Conservation (phyloP, 2,113 vertebrate species). For the Epinephelus cyanopodus region DNA sequence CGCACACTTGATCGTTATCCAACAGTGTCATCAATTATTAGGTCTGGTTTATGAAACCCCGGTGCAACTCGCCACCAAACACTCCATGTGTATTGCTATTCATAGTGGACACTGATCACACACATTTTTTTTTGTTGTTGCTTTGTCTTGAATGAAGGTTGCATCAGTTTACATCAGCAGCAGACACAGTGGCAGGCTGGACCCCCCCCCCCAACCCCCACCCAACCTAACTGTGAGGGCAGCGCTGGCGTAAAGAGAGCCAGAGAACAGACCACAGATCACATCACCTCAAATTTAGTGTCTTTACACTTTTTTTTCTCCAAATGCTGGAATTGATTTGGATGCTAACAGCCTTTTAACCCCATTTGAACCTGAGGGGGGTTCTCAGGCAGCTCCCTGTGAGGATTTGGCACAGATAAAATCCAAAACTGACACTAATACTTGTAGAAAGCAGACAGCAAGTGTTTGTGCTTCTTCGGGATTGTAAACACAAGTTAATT, state of each 20-base stretch:
- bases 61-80: conserved; percentile 68
- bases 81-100: conserved; percentile 37
- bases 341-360: conserved; percentile 22
- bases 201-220: conserved; percentile 38
- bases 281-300: conserved; percentile 21
- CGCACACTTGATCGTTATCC: conserved; percentile 55
- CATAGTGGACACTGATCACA: conserved; percentile 65
- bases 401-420: neutral
- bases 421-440: neutral
- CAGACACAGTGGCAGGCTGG: conserved; percentile 61
- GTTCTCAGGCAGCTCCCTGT: neutral
- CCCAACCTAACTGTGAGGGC: conserved; percentile 40
- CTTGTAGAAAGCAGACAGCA: neutral
- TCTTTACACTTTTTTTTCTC: conserved; percentile 17
- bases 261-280: conserved; percentile 20
- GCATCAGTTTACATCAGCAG: conserved; percentile 82
- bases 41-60: conserved; percentile 68
- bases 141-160: conserved; percentile 78
- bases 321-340: conserved; percentile 21
- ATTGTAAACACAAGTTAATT: neutral
- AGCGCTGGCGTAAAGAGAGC: conserved; percentile 15
- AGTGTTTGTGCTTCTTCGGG: neutral
- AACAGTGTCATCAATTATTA: conserved; percentile 72
- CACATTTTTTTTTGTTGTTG: conserved; percentile 56
- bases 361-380: conserved; percentile 4